Evolutionary conservation across 2,113 vertebrate genomes (phyloP).

Genomic region (Lycocorax pyrrhopterus): DNA sequence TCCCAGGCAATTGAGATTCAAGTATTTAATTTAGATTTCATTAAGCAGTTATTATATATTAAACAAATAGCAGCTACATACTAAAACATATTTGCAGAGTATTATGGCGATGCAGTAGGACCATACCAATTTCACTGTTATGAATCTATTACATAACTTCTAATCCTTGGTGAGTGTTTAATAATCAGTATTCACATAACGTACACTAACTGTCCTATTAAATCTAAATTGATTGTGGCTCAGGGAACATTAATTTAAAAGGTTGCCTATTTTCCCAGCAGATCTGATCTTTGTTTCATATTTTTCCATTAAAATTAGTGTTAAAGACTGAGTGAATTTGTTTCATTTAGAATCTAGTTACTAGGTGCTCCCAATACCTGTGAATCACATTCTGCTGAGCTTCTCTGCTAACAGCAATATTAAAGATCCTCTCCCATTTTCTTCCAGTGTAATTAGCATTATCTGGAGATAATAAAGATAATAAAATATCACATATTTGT

Average conservation of each 20-base stretch:
- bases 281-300: constrained; percentile 63
- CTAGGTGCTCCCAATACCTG: constrained; percentile 27
- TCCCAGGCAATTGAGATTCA: constrained; percentile 1
- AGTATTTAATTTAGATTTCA: constrained; percentile 57
- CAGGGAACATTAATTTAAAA: constrained; percentile 70
- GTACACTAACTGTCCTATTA: constrained; percentile 68
- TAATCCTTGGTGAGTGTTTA: constrained; percentile 55
- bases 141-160: constrained; percentile 63
- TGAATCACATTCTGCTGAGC: constrained; percentile 15
- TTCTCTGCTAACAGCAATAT: constrained; percentile 20
- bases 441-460: constrained; percentile 24
- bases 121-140: constrained; percentile 39
- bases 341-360: constrained; percentile 40
- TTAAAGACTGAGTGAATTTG: constrained; percentile 56
- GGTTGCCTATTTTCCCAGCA: constrained; percentile 59
- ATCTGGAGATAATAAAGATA: constrained; percentile 39
- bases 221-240: constrained; percentile 74
- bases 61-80: constrained; percentile 51
- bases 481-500: constrained; percentile 24
- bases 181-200: constrained; percentile 69
- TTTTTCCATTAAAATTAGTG: constrained; percentile 60
- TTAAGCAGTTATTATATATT: constrained; percentile 46
- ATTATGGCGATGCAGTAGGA: background rate
- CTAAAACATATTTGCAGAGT: constrained; percentile 51
- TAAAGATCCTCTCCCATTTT: constrained; percentile 22